Evolutionary conservation across 2,888 invertebrate species (phyloP).

Genomic region (Athalia rosae): DNA sequence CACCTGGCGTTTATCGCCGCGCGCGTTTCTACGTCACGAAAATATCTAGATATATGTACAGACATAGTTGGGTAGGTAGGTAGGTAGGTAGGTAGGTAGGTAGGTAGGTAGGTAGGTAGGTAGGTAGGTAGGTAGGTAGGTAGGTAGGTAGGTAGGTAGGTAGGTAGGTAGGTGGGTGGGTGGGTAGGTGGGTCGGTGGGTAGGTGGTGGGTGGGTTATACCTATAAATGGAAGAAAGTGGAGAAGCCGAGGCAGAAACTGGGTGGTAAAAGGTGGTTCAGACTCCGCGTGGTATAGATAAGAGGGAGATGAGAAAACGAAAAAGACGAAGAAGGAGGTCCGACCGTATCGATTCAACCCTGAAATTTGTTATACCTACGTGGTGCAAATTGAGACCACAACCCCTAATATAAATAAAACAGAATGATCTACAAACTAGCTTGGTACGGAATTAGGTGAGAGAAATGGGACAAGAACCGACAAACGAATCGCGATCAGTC

Average conservation of each 20-base stretch:
- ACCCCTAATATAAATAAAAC: slow-evolving; percentile 39
- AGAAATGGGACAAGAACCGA: slow-evolving; percentile 1
- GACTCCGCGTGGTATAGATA: neutral
- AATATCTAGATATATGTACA: neutral
- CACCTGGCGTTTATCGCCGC: slow-evolving; percentile 31
- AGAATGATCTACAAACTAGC: slow-evolving; percentile 1
- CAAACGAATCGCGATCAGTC: slow-evolving; percentile 28
- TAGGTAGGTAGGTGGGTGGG: too few species aligned
- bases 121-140: too few species aligned
- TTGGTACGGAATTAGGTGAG: too few species aligned
- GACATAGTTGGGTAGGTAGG: too few species aligned
- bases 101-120: too few species aligned
- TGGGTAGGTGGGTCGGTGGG: too few species aligned
- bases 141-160: too few species aligned
- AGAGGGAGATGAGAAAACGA: slow-evolving; percentile 43
- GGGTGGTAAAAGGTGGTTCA: slow-evolving; percentile 47
- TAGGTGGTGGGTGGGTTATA: too few species aligned
- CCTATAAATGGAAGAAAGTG: neutral
- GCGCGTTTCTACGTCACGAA: slow-evolving; percentile 18
- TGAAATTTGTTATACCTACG: slow-evolving; percentile 64
- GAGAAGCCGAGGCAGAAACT: slow-evolving; percentile 5
- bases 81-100: too few species aligned
- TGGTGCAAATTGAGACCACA: slow-evolving; percentile 35
- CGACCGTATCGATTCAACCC: slow-evolving; percentile 70
- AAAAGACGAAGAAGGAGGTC: slow-evolving; percentile 49